Evolutionary conservation across 1,140 invertebrate species (phyloP).

Genomic region (Drosophila simulans): DNA sequence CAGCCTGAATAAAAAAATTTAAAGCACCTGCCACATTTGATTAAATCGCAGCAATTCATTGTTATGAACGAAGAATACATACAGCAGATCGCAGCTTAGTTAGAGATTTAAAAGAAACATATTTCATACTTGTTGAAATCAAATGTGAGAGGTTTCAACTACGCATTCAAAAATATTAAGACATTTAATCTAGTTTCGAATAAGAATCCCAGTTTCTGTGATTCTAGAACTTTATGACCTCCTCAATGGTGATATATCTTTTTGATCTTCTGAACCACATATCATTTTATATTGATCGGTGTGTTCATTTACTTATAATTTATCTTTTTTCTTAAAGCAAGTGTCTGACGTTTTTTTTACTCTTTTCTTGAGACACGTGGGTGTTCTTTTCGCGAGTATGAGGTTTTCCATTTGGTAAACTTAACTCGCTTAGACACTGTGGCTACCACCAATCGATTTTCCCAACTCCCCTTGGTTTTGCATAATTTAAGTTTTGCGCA

Average conservation of each 20-base stretch:
- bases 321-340: not conserved
- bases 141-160: too few species aligned
- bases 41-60: slow-evolving; percentile 80
- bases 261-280: too few species aligned
- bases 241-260: too few species aligned
- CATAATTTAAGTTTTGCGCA: slow-evolving; percentile 73
- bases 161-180: too few species aligned
- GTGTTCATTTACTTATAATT: not conserved
- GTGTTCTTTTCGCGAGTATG: slow-evolving; percentile 52
- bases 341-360: slow-evolving; percentile 68
- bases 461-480: slow-evolving; percentile 26
- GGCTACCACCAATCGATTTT: slow-evolving; percentile 61
- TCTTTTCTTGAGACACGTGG: slow-evolving; percentile 51
- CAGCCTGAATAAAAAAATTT: slow-evolving; percentile 13
- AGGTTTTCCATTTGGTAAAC: slow-evolving; percentile 27
- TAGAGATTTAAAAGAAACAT: too few species aligned
- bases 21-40: slow-evolving; percentile 81
- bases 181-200: too few species aligned
- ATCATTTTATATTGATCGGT: not conserved
- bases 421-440: slow-evolving; percentile 45
- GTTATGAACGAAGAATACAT: slow-evolving; percentile 55
- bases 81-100: slow-evolving; percentile 2
- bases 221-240: too few species aligned
- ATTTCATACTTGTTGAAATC: too few species aligned
- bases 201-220: too few species aligned